Evolutionary conservation across 2,888 invertebrate species (phyloP).

Genomic region (Byasa hedistus): DNA sequence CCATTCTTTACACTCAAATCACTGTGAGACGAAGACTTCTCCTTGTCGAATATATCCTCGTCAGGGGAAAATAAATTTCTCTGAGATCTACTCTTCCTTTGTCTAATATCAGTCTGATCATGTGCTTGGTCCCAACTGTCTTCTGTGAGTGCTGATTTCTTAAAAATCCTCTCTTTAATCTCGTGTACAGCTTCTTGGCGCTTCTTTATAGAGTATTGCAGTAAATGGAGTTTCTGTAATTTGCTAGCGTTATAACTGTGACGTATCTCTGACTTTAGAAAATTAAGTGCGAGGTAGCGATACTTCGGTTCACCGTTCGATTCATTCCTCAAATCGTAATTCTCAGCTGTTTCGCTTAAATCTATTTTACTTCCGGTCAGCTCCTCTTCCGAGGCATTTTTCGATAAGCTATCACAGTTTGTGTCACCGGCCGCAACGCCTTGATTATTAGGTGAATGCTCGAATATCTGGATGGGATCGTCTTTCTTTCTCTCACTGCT

Average conservation of each 20-base stretch:
- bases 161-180: slow-evolving; percentile 70
- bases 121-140: slow-evolving; percentile 45
- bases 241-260: slow-evolving; percentile 86
- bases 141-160: slow-evolving; percentile 64
- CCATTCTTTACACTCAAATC: slow-evolving; percentile 59
- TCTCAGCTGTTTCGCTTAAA: slow-evolving; percentile 74
- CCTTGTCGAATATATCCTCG: slow-evolving; percentile 48
- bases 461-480: slow-evolving; percentile 64
- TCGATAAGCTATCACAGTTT: slow-evolving; percentile 56
- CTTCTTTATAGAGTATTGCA: slow-evolving; percentile 87
- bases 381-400: slow-evolving; percentile 57
- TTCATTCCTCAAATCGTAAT: slow-evolving; percentile 67
- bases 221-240: slow-evolving; percentile 83
- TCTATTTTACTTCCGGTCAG: slow-evolving; percentile 61
- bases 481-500: slow-evolving; percentile 42
- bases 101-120: slow-evolving; percentile 44
- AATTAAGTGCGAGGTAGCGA: slow-evolving; percentile 71
- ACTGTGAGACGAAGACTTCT: slow-evolving; percentile 51
- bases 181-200: slow-evolving; percentile 82
- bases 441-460: slow-evolving; percentile 68
- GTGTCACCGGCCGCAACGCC: slow-evolving; percentile 54
- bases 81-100: slow-evolving; percentile 58
- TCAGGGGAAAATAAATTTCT: slow-evolving; percentile 63
- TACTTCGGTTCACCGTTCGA: slow-evolving; percentile 63
- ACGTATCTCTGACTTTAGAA: slow-evolving; percentile 82